phyloP scores from a whole-genome alignment of 2,888 invertebrate species.

The Isotomurus palustris region DNA sequence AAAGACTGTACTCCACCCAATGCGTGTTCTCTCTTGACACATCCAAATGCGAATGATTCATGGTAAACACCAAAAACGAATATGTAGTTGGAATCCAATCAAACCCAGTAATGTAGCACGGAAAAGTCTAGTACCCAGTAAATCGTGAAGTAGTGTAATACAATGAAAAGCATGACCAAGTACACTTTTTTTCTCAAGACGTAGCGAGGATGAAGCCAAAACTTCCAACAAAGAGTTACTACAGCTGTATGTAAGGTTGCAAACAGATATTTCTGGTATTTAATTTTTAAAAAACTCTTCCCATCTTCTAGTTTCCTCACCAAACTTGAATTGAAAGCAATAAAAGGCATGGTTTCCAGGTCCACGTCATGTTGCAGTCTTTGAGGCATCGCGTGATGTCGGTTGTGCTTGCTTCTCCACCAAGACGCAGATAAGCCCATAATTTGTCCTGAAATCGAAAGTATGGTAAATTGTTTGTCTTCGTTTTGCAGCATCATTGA shows the following conservation, averaged over 20 bases:
- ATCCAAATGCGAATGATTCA: too few species aligned
- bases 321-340: constrained; percentile 40
- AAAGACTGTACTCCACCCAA: too few species aligned
- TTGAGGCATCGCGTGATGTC: constrained; percentile 22
- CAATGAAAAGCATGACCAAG: constrained; percentile 37
- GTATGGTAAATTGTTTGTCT: too few species aligned
- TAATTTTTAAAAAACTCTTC: constrained; percentile 38
- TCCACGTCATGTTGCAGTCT: constrained; percentile 42
- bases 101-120: too few species aligned
- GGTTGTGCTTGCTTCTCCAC: constrained; percentile 27
- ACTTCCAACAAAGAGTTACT: constrained; percentile 42
- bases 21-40: too few species aligned
- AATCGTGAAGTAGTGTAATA: constrained; percentile 36
- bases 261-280: constrained; percentile 40
- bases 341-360: constrained; percentile 39
- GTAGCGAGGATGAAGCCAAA: constrained; percentile 41
- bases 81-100: too few species aligned
- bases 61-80: too few species aligned
- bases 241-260: constrained; percentile 39
- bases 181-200: constrained; percentile 30
- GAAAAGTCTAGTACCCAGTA: too few species aligned
- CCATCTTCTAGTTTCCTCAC: constrained; percentile 39
- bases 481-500: too few species aligned
- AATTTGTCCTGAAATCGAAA: constrained; percentile 5
- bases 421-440: constrained; percentile 19